Evolutionary conservation across 2,888 invertebrate species (phyloP).

Genomic region (Merodon equestris): DNA sequence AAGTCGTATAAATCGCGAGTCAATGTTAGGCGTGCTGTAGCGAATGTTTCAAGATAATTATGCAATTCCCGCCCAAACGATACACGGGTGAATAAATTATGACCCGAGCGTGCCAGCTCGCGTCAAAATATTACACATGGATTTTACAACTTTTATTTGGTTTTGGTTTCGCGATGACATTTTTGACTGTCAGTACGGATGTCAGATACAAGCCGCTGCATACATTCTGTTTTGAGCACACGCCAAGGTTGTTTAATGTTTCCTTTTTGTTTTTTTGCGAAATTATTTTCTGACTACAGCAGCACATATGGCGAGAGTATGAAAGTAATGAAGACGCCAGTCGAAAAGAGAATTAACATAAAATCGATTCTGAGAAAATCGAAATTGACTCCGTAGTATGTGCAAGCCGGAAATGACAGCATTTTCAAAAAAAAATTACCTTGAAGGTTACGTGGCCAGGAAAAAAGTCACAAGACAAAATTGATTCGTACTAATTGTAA

Average conservation of each 20-base stretch:
- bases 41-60: constrained; percentile 22
- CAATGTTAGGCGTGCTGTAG: constrained; percentile 13
- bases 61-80: constrained; percentile 31
- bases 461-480: no score
- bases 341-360: no score
- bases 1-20: constrained; percentile 2
- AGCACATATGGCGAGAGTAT: no score
- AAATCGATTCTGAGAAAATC: no score
- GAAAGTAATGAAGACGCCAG: no score
- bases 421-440: no score
- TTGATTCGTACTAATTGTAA: no score
- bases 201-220: constrained; percentile 50
- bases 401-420: no score
- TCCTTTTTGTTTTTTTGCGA: no score
- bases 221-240: constrained; percentile 58
- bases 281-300: no score
- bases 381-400: no score
- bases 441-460: no score
- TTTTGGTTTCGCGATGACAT: constrained; percentile 19
- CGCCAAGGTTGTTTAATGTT: constrained; percentile 48
- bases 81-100: constrained; percentile 29
- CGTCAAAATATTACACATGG: constrained; percentile 25
- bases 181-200: constrained; percentile 55
- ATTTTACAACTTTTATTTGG: constrained; percentile 6
- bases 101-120: constrained; percentile 41